phyloP scores from a whole-genome alignment of 1,140 invertebrate genomes.

The Conus ventricosus region DNA sequence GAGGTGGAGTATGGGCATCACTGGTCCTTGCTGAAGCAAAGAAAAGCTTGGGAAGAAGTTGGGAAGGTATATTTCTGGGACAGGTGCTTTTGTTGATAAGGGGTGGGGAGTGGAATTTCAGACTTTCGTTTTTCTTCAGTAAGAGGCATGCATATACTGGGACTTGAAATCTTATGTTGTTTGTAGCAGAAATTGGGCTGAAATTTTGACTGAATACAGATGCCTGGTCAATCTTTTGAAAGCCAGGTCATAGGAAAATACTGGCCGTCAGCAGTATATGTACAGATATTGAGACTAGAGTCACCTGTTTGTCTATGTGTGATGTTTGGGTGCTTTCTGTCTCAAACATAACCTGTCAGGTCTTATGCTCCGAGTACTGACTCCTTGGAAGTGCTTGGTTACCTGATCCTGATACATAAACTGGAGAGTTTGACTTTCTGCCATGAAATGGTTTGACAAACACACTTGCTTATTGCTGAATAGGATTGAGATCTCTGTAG shows the following conservation, averaged over 20 bases:
- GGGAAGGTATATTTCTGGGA: no score
- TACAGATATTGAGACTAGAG: background rate
- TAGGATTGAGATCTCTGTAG: background rate
- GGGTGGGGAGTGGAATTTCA: no score
- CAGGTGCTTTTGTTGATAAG: no score
- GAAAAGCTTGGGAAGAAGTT: no score
- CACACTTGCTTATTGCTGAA: no score
- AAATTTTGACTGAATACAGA: background rate
- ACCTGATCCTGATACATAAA: background rate
- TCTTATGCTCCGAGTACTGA: constrained; percentile 16
- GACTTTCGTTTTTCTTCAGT: no score
- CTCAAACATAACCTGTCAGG: constrained; percentile 4
- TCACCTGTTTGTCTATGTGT: background rate
- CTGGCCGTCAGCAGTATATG: background rate
- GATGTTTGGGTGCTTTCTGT: constrained; percentile 10
- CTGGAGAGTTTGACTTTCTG: no score
- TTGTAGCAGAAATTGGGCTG: background rate
- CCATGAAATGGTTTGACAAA: background rate
- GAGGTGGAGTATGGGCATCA: no score
- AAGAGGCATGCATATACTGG: no score
- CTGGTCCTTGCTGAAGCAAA: background rate
- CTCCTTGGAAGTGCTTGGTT: background rate
- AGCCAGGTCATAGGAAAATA: background rate
- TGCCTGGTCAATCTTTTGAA: no score
- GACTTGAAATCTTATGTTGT: no score